Percentiles rank a stretch among this genome's conserved stretches.
Conservation (phyloP, 2,888 invertebrate genomes). For the Lacanobia wlatinum region DNA sequence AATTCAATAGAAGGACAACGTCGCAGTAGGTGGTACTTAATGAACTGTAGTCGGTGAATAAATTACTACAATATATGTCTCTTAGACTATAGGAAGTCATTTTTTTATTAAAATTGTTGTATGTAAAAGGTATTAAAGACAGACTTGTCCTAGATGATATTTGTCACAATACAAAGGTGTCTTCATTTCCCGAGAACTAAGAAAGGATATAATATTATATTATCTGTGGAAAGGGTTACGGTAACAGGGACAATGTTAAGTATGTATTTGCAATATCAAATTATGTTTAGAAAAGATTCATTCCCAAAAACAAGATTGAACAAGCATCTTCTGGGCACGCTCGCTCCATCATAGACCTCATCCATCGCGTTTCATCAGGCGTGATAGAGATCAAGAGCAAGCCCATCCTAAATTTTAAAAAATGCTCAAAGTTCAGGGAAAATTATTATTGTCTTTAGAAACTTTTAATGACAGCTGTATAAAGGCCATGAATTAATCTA, state of each 20-base stretch:
- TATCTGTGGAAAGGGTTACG: too few species aligned
- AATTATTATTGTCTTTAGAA: background rate
- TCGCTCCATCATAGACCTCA: too few species aligned
- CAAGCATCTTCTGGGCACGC: too few species aligned
- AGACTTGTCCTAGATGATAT: background rate
- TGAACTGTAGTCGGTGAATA: slow-evolving; percentile 44
- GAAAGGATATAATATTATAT: too few species aligned
- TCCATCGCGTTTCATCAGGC: too few species aligned
- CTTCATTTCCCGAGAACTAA: background rate
- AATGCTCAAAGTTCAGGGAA: too few species aligned
- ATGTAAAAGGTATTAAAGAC: background rate
- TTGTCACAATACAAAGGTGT: slow-evolving; percentile 19
- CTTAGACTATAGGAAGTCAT: background rate
- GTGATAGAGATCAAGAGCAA: too few species aligned
- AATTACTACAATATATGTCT: slow-evolving; percentile 33
- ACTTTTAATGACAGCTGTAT: background rate
- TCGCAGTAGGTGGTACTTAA: slow-evolving; percentile 48
- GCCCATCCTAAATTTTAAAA: too few species aligned
- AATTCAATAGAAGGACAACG: slow-evolving; percentile 29
- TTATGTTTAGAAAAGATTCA: too few species aligned
- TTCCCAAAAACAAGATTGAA: too few species aligned
- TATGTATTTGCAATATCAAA: too few species aligned
- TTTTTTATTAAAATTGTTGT: slow-evolving; percentile 15
- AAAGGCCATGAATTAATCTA: background rate
- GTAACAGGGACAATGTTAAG: too few species aligned